Evolutionary conservation across 1,140 invertebrate species (phyloP), one percentile per base, ranked within the genome.

Genomic region (Pteromalus puparum): DNA sequence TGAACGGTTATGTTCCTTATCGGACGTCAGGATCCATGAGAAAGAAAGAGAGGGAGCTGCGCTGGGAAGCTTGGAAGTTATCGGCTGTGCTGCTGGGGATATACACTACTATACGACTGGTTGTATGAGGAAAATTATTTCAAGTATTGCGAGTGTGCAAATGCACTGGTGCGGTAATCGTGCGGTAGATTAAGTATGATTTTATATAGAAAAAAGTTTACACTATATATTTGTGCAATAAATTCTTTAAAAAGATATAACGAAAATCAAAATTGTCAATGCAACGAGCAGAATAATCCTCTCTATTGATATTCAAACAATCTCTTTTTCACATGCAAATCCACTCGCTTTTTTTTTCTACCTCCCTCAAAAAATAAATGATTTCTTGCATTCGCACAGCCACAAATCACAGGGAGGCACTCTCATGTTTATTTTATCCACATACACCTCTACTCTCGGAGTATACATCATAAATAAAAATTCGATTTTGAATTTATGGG

Each of bases 1-100:
- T 73, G 72, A 73, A 73, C 42, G 42, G 74, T 76, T 48, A 76
- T 48, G 74, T 76, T 13, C 42, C 42, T 76, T 46, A 76, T 76
- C 74, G 38, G 74, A 4, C 18, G 38, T 10, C 30, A 76, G 24
- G 42, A 46, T 76, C 42, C 38, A 21, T 42, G 74, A 15, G 42
- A 26, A 34, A 30, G 72, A 61, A 4, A 48, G 46, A 48, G 53
- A 61, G 21, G 5, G 53, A n/a, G 53, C 21, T 61, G 53, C 21
- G 38, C 10, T 42, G 38, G 38, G 38, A 42, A 42, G 38, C 38
- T 42, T 9, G 38, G 38, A 9, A 42, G 38, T 42, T 42, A 42
- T 42, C 38, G 38, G 38, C 38, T 42, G 18, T 18, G 48, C 48
- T 53, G 48, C 12, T 13, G 46, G 15, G 46, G 48, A 2, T 53